These are phyloP conservation scores for Linyphia triangularis DNA, from an alignment of 2,888 invertebrate genomes.

Conservation along the genomic window DNA sequence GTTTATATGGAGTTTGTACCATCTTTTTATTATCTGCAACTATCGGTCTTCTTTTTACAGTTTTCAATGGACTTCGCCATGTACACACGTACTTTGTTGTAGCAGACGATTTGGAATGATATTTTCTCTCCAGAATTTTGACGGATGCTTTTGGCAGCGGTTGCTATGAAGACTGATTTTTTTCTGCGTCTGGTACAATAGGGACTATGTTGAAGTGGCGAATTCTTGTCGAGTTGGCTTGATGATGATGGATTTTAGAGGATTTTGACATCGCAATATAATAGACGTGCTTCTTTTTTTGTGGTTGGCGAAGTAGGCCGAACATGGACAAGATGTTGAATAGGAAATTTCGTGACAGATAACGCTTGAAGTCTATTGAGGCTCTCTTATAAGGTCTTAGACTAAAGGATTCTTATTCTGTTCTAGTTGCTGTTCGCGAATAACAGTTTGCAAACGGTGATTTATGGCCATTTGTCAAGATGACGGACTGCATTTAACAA, in stretches of 20 bases:
- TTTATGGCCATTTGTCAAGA: conserved; percentile 21
- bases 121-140: conserved; percentile 35
- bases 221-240: conserved; percentile 36
- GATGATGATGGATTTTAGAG: conserved; percentile 48
- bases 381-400: conserved; percentile 35
- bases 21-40: conserved; percentile 57
- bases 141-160: conserved; percentile 43
- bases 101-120: conserved; percentile 49
- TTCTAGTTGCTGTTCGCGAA: not conserved
- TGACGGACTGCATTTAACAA: conserved; percentile 25
- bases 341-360: not conserved
- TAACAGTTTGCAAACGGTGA: conserved; percentile 12
- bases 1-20: conserved; percentile 47
- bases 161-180: not conserved
- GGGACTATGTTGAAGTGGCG: conserved; percentile 21
- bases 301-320: conserved; percentile 16
- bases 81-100: conserved; percentile 38
- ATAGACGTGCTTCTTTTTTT: conserved; percentile 21
- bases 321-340: conserved; percentile 5
- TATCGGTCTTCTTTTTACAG: conserved; percentile 48
- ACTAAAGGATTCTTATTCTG: conserved; percentile 24
- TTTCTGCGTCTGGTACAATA: conserved; percentile 34
- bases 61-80: conserved; percentile 58
- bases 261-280: conserved; percentile 25
- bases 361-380: not conserved